Evolutionary conservation across 1,140 invertebrate genomes (phyloP).

Genomic region (Hylaeus volcanicus): DNA sequence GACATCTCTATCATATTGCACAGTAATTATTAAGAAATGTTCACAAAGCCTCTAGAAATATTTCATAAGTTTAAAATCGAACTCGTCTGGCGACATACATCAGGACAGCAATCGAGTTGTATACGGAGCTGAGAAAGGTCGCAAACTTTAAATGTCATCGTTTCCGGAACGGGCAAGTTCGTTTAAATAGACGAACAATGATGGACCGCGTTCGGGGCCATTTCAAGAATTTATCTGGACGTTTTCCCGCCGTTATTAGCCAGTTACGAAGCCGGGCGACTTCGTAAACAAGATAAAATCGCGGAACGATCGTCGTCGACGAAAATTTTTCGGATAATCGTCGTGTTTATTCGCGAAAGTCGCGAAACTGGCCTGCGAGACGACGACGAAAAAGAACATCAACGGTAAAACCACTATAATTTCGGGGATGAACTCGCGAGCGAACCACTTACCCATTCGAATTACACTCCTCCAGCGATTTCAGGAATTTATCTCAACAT

Average conservation of each 20-base stretch:
- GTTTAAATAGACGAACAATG: constrained; percentile 15
- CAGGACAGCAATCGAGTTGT: neutral
- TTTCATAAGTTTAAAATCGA: no score
- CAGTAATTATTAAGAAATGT: no score
- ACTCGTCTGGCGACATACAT: no score
- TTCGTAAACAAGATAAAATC: constrained; percentile 54
- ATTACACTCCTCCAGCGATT: neutral
- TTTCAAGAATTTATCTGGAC: constrained; percentile 51
- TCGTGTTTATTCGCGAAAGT: constrained; percentile 11
- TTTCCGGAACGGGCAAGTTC: neutral
- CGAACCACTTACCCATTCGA: constrained; percentile 4
- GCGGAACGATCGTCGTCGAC: neutral
- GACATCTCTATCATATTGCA: no score
- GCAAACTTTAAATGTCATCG: neutral
- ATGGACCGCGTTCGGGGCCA: constrained; percentile 1
- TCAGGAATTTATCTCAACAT: constrained; percentile 22
- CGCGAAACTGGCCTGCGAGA: neutral
- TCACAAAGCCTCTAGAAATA: no score
- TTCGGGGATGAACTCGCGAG: neutral
- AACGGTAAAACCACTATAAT: constrained; percentile 3
- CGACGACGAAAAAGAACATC: constrained; percentile 17
- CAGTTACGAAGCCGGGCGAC: constrained; percentile 20
- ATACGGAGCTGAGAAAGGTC: neutral
- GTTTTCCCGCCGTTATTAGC: constrained; percentile 43
- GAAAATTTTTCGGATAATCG: constrained; percentile 15